These are phyloP conservation scores for Drosophila phalerata DNA, from an alignment of 2,888 invertebrate genomes.

Conservation along the genomic window DNA sequence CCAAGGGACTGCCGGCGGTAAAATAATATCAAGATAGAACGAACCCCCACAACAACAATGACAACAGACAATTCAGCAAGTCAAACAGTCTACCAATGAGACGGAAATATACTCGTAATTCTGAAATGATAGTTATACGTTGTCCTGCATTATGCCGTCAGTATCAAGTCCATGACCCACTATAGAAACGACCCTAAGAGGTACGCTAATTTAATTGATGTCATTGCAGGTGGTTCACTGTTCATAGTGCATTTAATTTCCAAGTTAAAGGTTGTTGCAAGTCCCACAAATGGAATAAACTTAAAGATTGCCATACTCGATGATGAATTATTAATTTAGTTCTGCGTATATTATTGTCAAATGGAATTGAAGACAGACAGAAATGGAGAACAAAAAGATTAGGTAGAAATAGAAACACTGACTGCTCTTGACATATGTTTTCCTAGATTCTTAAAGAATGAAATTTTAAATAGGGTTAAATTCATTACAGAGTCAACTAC, in stretches of 20 bases:
- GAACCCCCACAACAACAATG: not conserved
- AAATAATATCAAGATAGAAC: constrained; percentile 41
- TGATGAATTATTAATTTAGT: too few species aligned
- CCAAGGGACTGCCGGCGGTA: constrained; percentile 41
- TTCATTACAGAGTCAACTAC: too few species aligned
- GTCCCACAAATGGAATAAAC: constrained; percentile 6
- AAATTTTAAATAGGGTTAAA: too few species aligned
- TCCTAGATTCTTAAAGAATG: too few species aligned
- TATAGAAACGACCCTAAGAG: constrained; percentile 4
- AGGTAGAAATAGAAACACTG: too few species aligned
- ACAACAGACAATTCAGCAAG: constrained; percentile 24
- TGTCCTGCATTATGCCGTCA: constrained; percentile 43
- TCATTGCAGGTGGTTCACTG: constrained; percentile 25
- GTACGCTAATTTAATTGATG: constrained; percentile 44
- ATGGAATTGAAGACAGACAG: not conserved
- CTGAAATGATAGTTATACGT: constrained; percentile 25
- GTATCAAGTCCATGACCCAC: constrained; percentile 32
- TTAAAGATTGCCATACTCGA: not conserved
- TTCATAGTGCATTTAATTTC: constrained; percentile 19
- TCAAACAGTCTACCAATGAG: constrained; percentile 40
- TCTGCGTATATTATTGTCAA: too few species aligned
- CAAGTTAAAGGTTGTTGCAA: not conserved
- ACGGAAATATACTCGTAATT: constrained; percentile 42
- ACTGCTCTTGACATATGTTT: too few species aligned
- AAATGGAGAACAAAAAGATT: not conserved